Conservation (phyloP, 2,888 invertebrate genomes). For the Mythimna lalbum region DNA sequence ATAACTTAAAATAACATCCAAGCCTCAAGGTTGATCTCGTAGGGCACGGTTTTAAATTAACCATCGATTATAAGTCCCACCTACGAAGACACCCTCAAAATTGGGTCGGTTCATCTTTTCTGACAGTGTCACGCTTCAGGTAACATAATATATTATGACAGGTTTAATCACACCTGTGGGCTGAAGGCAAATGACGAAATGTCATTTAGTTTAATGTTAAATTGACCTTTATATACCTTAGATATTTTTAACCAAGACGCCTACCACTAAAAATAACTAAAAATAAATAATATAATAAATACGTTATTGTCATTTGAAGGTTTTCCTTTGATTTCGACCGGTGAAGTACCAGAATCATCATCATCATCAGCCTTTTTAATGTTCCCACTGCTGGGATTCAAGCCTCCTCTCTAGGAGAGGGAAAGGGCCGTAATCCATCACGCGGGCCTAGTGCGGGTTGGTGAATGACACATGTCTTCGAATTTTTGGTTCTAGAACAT, state of each 20-base stretch:
- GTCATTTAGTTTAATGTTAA: slow-evolving; percentile 17
- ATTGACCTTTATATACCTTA: slow-evolving; percentile 18
- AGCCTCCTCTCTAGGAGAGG: too few species aligned
- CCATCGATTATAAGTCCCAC: slow-evolving; percentile 6
- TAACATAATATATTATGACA: slow-evolving; percentile 6
- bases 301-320: background rate
- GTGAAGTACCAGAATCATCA: background rate
- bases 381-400: too few species aligned
- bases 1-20: slow-evolving; percentile 4
- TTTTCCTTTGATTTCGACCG: background rate
- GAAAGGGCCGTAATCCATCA: too few species aligned
- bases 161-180: slow-evolving; percentile 12
- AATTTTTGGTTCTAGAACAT: too few species aligned
- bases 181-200: slow-evolving; percentile 16
- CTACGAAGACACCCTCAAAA: slow-evolving; percentile 21
- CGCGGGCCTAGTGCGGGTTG: too few species aligned
- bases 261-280: slow-evolving; percentile 1
- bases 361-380: too few species aligned
- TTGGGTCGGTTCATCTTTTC: slow-evolving; percentile 21
- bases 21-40: background rate
- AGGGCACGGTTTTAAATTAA: slow-evolving; percentile 17
- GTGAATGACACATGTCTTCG: too few species aligned
- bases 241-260: slow-evolving; percentile 12
- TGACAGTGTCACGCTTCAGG: slow-evolving; percentile 10
- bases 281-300: too few species aligned